Evolutionary conservation across 2,113 vertebrate species (phyloP), one percentile per base, ranked within the genome.

Genomic region (Ceyx melanurus): DNA sequence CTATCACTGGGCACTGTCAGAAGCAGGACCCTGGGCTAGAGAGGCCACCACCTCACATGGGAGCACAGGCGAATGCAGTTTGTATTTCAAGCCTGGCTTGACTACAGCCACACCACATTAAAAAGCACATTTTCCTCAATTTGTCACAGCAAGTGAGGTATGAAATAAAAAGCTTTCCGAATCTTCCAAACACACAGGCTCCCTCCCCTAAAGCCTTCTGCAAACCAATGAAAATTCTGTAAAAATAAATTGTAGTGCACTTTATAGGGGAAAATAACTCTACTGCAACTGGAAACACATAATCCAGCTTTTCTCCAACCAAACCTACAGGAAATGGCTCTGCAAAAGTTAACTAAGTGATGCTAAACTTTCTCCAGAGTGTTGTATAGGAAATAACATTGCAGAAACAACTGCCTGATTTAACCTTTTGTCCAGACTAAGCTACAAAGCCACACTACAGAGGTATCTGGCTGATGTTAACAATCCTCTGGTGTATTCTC

Each of bases 321-420:
- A 82, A 95, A 77, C 35, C 81, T 92, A 64, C 89, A 96, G 95
- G 94, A 96, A 96, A 95, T 56, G 64, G 89, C 67, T 91, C 91
- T 91, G 92, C 89, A 91, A 12, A 93, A 91, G 75, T 95, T 93
- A 95, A 94, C 82, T 92, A 76, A 94, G 91, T 94, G 95, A 94
- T 71, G 64, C 71, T 83, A 85, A 95, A 92, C 89, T 86, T 96
- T 95, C 92, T 94, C 92, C 94, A 94, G 95, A 93, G 81, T 50
- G 70, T 37, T 37, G 62, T 68, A 85, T 89, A 79, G 80, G 89
- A 90, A 93, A 72, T 46, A 92, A 89, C 75, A 61, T 71, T 48
- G 78, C 67, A 93, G 42, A 85, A 95, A 48, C 1, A 17, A 74
- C 71, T 74, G 92, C 72, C 78, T 31, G 26, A 31, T 85, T 80